These are phyloP conservation scores for Furnarius figulus DNA, from an alignment of 2,113 vertebrate genomes.

Conservation along the genomic window DNA sequence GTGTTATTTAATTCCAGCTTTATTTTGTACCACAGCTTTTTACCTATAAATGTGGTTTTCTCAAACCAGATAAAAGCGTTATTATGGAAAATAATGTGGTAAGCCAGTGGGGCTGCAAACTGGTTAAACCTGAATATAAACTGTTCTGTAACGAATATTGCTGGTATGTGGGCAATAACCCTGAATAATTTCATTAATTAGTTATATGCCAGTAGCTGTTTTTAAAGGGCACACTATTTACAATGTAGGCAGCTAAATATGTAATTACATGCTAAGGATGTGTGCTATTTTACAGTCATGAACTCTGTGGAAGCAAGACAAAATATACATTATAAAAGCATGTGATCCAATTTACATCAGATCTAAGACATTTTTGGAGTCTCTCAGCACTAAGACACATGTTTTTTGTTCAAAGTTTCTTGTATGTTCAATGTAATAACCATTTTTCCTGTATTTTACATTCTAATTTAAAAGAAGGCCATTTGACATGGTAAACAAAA, in stretches of 20 bases:
- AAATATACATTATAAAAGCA: neutral
- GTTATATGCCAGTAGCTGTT: constrained; percentile 8
- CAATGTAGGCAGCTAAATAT: neutral
- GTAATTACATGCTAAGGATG: neutral
- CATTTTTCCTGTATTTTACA: neutral
- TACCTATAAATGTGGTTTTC: neutral
- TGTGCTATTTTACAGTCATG: neutral
- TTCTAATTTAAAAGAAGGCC: neutral
- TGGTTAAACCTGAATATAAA: constrained; percentile 34
- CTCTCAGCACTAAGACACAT: neutral
- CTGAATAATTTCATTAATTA: constrained; percentile 49
- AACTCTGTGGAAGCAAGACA: neutral
- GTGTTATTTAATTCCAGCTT: neutral
- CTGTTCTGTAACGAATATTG: neutral
- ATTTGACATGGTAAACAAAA: neutral
- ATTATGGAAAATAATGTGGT: neutral
- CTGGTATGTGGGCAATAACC: neutral
- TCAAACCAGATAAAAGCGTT: neutral
- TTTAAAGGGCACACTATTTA: neutral
- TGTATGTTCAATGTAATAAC: neutral
- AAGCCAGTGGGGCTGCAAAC: neutral
- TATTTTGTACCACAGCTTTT: neutral
- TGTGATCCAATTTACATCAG: neutral
- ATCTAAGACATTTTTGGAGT: neutral
- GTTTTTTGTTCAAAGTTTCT: neutral